Evolutionary conservation across 2,888 invertebrate genomes (phyloP).

Genomic region (Nemoura dubitans): DNA sequence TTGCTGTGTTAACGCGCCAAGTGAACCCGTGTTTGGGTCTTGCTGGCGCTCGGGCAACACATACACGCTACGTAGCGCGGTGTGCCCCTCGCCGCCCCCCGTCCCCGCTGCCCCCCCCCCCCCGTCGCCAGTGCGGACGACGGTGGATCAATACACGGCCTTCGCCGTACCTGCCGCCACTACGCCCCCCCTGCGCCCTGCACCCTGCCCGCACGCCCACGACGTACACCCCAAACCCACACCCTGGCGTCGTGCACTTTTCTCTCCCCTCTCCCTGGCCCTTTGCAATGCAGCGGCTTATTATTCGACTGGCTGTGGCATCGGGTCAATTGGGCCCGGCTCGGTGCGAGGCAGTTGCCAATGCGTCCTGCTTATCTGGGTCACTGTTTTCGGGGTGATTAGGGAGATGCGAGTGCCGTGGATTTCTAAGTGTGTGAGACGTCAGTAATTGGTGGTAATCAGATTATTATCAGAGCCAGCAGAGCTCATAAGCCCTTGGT

Average conservation of each 20-base stretch:
- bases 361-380: neutral
- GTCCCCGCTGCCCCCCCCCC: neutral
- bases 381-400: too few species aligned
- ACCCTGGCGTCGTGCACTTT: conserved; percentile 21
- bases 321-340: neutral
- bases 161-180: neutral
- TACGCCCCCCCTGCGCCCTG: neutral
- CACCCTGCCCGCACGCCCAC: neutral
- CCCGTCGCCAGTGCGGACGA: neutral
- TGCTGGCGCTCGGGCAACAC: neutral
- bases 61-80: too few species aligned
- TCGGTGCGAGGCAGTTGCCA: neutral
- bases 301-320: too few species aligned
- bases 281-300: neutral
- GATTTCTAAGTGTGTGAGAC: too few species aligned
- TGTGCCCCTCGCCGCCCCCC: neutral
- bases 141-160: neutral
- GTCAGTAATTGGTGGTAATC: too few species aligned
- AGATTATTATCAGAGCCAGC: too few species aligned
- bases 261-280: neutral
- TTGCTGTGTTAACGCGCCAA: conserved; percentile 1
- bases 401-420: too few species aligned
- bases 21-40: conserved; percentile 31
- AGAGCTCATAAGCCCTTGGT: too few species aligned
- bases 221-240: conserved; percentile 19